phyloP scores from a whole-genome alignment of 2,888 invertebrate genomes.

The Blastobasis adustella region DNA sequence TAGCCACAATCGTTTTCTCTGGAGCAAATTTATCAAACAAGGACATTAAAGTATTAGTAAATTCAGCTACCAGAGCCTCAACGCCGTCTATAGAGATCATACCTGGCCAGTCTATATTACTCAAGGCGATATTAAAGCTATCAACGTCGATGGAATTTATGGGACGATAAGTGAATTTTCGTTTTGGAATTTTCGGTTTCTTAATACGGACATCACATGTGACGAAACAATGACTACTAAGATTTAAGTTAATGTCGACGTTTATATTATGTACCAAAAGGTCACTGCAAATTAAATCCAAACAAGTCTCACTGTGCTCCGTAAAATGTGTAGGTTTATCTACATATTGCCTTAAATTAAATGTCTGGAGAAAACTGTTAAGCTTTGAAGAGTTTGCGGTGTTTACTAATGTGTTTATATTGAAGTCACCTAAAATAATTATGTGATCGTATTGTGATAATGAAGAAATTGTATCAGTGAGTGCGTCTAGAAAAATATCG shows the following conservation, averaged over 20 bases:
- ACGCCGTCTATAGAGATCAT: neutral
- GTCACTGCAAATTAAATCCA: slow-evolving; percentile 1
- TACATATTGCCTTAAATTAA: neutral
- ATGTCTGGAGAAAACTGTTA: neutral
- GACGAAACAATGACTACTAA: slow-evolving; percentile 2
- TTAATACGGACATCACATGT: slow-evolving; percentile 2
- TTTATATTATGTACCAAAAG: neutral
- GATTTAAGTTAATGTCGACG: neutral
- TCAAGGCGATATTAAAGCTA: neutral
- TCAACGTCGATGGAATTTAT: neutral
- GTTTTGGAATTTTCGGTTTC: neutral
- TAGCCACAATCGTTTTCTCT: neutral
- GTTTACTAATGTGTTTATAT: neutral
- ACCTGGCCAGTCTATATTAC: neutral
- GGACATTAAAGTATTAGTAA: neutral
- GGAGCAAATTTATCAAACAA: slow-evolving; percentile 2
- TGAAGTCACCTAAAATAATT: slow-evolving; percentile 3
- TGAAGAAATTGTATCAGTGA: slow-evolving; percentile 1
- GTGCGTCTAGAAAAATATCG: slow-evolving; percentile 2
- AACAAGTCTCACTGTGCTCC: neutral
- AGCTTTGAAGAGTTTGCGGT: neutral
- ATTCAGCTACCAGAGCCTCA: neutral
- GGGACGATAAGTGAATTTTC: neutral
- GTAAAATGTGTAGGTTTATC: slow-evolving; percentile 4
- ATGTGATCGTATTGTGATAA: neutral